Evolutionary conservation across 2,888 invertebrate species (phyloP), one percentile per base, ranked within the genome.

Genomic region (Balanococcus diminutus): DNA sequence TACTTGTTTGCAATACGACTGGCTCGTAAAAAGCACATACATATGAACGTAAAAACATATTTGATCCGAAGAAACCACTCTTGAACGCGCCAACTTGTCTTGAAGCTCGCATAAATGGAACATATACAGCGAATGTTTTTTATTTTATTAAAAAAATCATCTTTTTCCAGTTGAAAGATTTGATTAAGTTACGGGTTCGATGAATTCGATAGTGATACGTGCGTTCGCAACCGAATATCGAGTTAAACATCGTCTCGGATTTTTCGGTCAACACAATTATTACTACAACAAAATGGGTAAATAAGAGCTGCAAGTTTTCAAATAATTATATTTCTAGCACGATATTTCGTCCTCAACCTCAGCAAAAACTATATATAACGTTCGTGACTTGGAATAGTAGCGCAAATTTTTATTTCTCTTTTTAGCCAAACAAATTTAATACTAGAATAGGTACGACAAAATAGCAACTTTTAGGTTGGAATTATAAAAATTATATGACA

Each of bases 341-440:
- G 8, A 28, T 6, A 31, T 72, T 31, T 16, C 5, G 31, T 16
- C 16, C 2, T 2, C 31, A 31, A 72, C 4, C 16, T 72, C 16
- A 31, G 16, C 67, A 72, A 31, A 14, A 1, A n/a, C n/a, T n/a
- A n/a, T n/a, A n/a, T 16, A 11, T 28, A 36, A 79, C 19, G 75
- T 36, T 79, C 75, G 75, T 79, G 75, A 79, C 36, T 79, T n/a
- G 28, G 75, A 32, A 79, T 79, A 79, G 0, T 31, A 4, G 36
- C 36, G 36, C 31, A 36, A 36, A 36, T 19, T 79, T 32, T 19
- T 19, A 79, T n/a, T 36, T n/a, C 2, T 14, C 28, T 72, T 28
- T 67, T 67, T 67, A 25, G 14, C 25, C 16, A 67, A 67, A 67
- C 1, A 67, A 28, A 36, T 16, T 1, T 28, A 31, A 4, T 42